Evolutionary conservation across 1,140 invertebrate genomes (phyloP), one percentile per base, ranked within the genome.

Genomic region (Scylla paramamosain): DNA sequence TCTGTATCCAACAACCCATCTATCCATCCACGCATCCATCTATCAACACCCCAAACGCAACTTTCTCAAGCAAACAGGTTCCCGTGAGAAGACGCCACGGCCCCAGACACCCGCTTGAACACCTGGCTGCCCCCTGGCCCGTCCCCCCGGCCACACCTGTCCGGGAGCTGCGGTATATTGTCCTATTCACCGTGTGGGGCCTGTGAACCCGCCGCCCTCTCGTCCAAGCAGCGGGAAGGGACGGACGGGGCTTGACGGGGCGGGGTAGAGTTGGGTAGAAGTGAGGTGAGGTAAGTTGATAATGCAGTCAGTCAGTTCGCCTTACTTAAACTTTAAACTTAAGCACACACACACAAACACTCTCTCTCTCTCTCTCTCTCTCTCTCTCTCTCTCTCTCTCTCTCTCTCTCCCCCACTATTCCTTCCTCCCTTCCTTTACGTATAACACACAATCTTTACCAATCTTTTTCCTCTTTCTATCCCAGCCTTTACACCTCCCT

Each of bases 351-450:
- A 39, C 39, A 39, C 39, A 39, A 1, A 39, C 39, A 39, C 83
- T 16, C 83, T 86, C 25, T 10, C 83, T 86, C 83, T 86, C 83
- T 86, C 83, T 86, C 14, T 86, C 14, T 86, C 14, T 86, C 83
- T n/a, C 29, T 16, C 28, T n/a, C 12, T 31, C 16, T 28, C 83
- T 86, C 12, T 86, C 83, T 28, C 32, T 86, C 29, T n/a, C 83
- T 86, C 25, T 86, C 39, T 39, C 39, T 39, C 39, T 39, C 39
- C 6, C 39, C 6, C 39, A 2, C 39, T 39, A 1, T 39, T 6
- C 6, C 39, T 39, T 6, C 6, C 39, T 6, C 6, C 6, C 6
- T 6, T 39, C 6, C 39, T 6, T 39, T 39, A 39, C 39, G 39
- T 39, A 39, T 6, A 39, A 39, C 39, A 39, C 39, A 39, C 39